Conservation (phyloP, 1,140 invertebrate species). For the Amphibalanus amphitrite region DNA sequence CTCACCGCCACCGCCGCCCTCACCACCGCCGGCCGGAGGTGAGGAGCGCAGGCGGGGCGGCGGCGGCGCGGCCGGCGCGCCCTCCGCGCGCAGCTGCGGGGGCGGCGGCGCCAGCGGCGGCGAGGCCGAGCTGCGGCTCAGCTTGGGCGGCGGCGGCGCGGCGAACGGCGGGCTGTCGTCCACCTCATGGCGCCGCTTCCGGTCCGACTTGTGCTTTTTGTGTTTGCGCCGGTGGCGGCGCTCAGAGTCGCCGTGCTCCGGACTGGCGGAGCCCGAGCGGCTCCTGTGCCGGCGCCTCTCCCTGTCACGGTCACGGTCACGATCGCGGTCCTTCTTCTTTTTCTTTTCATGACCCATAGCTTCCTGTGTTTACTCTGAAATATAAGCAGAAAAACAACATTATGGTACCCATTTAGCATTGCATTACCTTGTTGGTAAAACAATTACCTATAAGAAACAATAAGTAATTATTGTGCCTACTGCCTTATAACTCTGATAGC, state of each 20-base stretch:
- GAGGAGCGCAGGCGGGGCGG: background rate
- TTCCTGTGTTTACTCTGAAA: too few relatives aligned
- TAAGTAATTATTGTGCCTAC: background rate
- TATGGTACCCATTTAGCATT: background rate
- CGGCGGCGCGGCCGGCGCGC: background rate
- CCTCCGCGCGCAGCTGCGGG: background rate
- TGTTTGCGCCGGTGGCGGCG: background rate
- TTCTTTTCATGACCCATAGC: background rate
- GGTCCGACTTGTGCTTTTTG: background rate
- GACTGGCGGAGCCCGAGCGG: background rate
- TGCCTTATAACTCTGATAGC: background rate
- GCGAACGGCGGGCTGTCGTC: background rate
- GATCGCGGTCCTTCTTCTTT: background rate
- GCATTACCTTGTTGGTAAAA: background rate
- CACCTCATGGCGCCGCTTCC: background rate
- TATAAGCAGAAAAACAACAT: background rate
- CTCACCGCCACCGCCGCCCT: slow-evolving; percentile 23
- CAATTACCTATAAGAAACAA: background rate
- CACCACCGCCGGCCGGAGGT: slow-evolving; percentile 2
- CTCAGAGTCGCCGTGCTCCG: background rate
- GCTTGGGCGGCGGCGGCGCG: background rate
- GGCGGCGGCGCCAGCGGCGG: background rate
- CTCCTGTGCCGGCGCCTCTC: background rate
- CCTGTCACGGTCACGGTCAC: background rate
- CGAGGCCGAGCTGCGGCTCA: background rate